phyloP scores from a whole-genome alignment of 2,797 vertebrate genomes.

The Poeciliopsis turneri region DNA sequence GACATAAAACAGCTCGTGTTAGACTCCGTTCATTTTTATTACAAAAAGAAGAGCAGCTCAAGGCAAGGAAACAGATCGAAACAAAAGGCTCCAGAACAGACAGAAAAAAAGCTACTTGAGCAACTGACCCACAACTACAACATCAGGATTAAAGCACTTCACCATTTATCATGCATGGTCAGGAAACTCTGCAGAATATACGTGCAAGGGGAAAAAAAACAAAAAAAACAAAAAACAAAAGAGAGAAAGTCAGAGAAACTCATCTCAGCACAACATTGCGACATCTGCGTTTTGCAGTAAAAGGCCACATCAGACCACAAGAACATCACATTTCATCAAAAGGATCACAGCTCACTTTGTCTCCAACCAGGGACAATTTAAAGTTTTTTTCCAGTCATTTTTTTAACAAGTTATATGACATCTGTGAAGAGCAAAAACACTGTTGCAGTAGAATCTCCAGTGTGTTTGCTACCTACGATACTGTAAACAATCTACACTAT shows the following conservation, averaged over 20 bases:
- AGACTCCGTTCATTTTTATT: conserved; percentile 70
- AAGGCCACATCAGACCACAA: conserved; percentile 78
- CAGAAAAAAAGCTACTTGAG: conserved; percentile 63
- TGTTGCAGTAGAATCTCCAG: conserved; percentile 31
- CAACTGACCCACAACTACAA: conserved; percentile 68
- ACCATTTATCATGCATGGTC: conserved; percentile 72
- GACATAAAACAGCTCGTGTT: conserved; percentile 26
- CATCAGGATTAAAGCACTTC: conserved; percentile 66
- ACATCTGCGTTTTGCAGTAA: conserved; percentile 63
- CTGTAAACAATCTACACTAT: conserved; percentile 87
- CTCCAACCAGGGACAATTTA: conserved; percentile 35
- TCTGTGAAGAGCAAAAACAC: conserved; percentile 71
- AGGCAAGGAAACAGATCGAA: conserved; percentile 57
- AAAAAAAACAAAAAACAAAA: neutral
- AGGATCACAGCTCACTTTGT: conserved; percentile 58
- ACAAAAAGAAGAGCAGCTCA: conserved; percentile 52
- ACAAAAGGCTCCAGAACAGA: conserved; percentile 64
- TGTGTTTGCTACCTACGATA: conserved; percentile 64
- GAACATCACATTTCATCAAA: conserved; percentile 57
- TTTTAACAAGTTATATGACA: conserved; percentile 59
- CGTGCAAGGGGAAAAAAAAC: conserved; percentile 43
- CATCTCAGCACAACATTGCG: conserved; percentile 61
- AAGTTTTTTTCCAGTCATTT: conserved; percentile 16
- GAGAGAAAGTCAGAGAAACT: conserved; percentile 5
- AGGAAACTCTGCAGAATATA: conserved; percentile 48